Conservation (phyloP, 1,140 invertebrate species). For the Hermetia illucens region DNA sequence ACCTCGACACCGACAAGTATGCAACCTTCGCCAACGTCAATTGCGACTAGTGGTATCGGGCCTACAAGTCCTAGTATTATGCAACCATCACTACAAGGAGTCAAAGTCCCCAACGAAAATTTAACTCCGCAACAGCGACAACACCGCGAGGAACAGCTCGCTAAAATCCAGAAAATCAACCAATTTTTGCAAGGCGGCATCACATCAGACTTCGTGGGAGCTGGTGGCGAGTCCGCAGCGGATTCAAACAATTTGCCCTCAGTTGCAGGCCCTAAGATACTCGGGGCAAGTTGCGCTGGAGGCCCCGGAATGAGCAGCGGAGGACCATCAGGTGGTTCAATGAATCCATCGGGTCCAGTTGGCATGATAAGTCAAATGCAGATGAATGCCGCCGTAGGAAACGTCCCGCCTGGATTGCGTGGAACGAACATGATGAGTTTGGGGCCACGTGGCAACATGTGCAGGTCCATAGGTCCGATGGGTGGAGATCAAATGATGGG, state of each 20-base stretch:
- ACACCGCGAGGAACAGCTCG: slow-evolving; percentile 82
- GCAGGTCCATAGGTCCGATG: slow-evolving; percentile 8
- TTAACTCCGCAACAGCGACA: slow-evolving; percentile 90
- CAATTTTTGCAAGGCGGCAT: slow-evolving; percentile 53
- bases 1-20: not conserved
- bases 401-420: not conserved
- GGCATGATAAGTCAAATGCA: slow-evolving; percentile 3
- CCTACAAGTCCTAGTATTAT: slow-evolving; percentile 38
- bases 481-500: slow-evolving; percentile 5
- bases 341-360: not conserved
- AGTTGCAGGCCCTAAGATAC: slow-evolving; percentile 15
- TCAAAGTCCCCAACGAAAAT: slow-evolving; percentile 91
- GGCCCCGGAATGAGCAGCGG: not conserved
- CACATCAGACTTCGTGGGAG: slow-evolving; percentile 12
- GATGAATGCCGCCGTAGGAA: slow-evolving; percentile 10
- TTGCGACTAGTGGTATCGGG: slow-evolving; percentile 15
- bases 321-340: not conserved
- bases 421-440: not conserved
- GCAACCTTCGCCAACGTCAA: slow-evolving; percentile 1
- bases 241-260: slow-evolving; percentile 17
- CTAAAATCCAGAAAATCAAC: slow-evolving; percentile 83
- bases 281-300: not conserved
- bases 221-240: slow-evolving; percentile 27
- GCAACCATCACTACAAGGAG: slow-evolving; percentile 51
- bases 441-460: not conserved